These are phyloP conservation scores for Coreoperca whiteheadi DNA, from an alignment of 2,113 vertebrate species.

Conservation along the genomic window DNA sequence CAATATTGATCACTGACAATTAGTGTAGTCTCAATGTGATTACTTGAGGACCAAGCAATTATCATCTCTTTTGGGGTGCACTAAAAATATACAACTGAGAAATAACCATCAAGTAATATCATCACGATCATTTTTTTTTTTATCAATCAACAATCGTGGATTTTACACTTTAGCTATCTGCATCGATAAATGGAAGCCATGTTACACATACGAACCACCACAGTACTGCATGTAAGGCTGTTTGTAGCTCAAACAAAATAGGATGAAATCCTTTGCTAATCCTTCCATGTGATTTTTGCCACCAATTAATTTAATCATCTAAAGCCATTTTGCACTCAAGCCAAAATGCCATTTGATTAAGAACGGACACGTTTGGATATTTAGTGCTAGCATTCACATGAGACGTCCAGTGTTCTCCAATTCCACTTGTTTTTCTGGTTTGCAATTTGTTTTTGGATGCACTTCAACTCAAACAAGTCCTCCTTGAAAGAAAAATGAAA, in stretches of 20 bases:
- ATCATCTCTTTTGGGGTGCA: slow-evolving; percentile 22
- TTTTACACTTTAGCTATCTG: slow-evolving; percentile 46
- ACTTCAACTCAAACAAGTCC: background rate
- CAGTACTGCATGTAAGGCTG: background rate
- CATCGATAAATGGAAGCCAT: slow-evolving; percentile 31
- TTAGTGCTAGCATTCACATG: slow-evolving; percentile 3
- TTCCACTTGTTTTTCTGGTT: slow-evolving; percentile 7
- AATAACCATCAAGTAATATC: slow-evolving; percentile 31
- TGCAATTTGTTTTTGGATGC: background rate
- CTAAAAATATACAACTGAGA: slow-evolving; percentile 58
- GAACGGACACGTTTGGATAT: background rate
- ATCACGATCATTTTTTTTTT: slow-evolving; percentile 41
- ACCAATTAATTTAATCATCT: background rate
- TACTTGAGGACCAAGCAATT: slow-evolving; percentile 40
- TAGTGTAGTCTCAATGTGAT: slow-evolving; percentile 49
- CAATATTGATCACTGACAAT: slow-evolving; percentile 62
- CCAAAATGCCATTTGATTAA: slow-evolving; percentile 18
- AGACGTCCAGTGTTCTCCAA: slow-evolving; percentile 10
- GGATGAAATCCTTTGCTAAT: background rate
- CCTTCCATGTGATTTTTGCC: slow-evolving; percentile 15
- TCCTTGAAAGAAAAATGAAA: background rate
- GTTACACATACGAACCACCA: slow-evolving; percentile 13
- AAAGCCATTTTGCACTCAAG: background rate
- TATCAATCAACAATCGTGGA: slow-evolving; percentile 26
- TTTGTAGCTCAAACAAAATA: slow-evolving; percentile 5